Evolutionary conservation across 2,888 invertebrate species (phyloP).

Genomic region (Pycnomerus fuliginosus): DNA sequence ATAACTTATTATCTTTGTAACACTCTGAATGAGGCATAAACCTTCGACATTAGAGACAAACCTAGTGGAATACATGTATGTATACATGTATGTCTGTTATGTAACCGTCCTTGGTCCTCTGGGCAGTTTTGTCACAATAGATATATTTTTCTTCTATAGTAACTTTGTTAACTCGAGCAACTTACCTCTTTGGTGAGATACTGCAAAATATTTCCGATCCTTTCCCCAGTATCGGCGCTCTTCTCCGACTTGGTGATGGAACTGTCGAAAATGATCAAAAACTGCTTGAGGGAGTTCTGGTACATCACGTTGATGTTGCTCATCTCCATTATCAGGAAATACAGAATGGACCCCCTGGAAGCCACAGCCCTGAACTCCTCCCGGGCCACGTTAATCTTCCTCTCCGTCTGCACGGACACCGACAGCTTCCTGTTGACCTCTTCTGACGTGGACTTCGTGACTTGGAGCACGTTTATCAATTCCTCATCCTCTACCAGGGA

Average conservation of each 20-base stretch:
- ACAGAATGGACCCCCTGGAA: constrained; percentile 88
- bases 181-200: constrained; percentile 82
- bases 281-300: constrained; percentile 93
- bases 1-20: no score
- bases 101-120: no score
- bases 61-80: no score
- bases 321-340: constrained; percentile 97
- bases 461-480: constrained; percentile 83
- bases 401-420: constrained; percentile 90
- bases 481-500: constrained; percentile 96
- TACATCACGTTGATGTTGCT: constrained; percentile 96
- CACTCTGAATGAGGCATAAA: no score
- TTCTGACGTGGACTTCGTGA: constrained; percentile 81
- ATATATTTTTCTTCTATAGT: no score
- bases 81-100: no score
- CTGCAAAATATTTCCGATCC: constrained; percentile 84
- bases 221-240: constrained; percentile 78
- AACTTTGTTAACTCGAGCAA: no score
- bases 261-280: constrained; percentile 88
- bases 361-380: constrained; percentile 97
- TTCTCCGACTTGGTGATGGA: constrained; percentile 90
- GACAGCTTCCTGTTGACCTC: constrained; percentile 93
- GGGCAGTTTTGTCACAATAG: no score
- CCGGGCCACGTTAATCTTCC: constrained; percentile 88
- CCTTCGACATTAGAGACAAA: no score